These are phyloP conservation scores for Cheilosia pagana DNA, from an alignment of 2,888 invertebrate species.

Conservation along the genomic window DNA sequence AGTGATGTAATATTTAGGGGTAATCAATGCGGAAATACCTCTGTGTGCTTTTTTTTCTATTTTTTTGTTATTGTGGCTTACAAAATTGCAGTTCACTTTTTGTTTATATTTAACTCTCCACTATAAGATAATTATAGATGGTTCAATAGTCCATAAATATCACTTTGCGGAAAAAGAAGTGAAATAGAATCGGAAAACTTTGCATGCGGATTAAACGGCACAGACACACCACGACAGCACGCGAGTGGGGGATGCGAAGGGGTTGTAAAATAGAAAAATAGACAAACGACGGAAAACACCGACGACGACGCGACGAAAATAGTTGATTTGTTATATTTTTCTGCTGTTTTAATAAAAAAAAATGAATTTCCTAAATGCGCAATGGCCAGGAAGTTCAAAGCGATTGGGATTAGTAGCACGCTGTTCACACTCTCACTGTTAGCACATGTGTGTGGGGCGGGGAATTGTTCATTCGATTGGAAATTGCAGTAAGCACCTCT, in stretches of 20 bases:
- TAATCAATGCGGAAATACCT: slow-evolving; percentile 43
- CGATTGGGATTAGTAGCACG: slow-evolving; percentile 46
- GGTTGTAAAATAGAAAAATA: slow-evolving; percentile 17
- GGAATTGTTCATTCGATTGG: slow-evolving; percentile 15
- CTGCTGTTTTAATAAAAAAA: slow-evolving; percentile 31
- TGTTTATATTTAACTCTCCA: slow-evolving; percentile 44
- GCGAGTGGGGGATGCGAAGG: slow-evolving; percentile 3
- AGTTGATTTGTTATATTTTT: slow-evolving; percentile 49
- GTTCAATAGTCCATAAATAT: slow-evolving; percentile 59
- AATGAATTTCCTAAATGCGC: slow-evolving; percentile 49
- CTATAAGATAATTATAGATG: slow-evolving; percentile 67
- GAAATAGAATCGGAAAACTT: slow-evolving; percentile 37
- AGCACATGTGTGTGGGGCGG: slow-evolving; percentile 12
- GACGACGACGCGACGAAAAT: slow-evolving; percentile 66
- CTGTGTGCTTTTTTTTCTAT: slow-evolving; percentile 4
- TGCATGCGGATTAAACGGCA: slow-evolving; percentile 36
- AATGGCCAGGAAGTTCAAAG: slow-evolving; percentile 58
- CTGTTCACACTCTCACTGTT: slow-evolving; percentile 25
- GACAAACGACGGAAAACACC: slow-evolving; percentile 34
- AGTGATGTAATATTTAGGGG: slow-evolving; percentile 64
- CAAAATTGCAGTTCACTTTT: slow-evolving; percentile 37
- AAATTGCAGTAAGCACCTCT: slow-evolving; percentile 18
- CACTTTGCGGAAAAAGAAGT: slow-evolving; percentile 45
- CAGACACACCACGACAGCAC: neutral
- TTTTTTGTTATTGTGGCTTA: slow-evolving; percentile 14